Conservation (phyloP, 2,888 invertebrate genomes). For the Trichogramma dendrolimi region DNA sequence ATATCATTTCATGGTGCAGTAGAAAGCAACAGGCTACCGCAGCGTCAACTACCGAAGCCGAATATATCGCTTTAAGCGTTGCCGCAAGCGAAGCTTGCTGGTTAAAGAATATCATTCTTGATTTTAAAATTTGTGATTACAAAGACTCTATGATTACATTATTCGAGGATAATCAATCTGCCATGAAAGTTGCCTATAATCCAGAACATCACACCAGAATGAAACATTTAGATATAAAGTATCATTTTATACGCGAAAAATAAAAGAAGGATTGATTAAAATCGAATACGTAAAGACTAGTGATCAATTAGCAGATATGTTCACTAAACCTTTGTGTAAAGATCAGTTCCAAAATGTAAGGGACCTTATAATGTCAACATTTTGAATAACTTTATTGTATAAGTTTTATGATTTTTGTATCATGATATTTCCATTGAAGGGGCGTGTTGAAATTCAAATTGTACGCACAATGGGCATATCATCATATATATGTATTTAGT, state of each 20-base stretch:
- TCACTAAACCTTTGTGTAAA: neutral
- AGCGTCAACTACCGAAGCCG: slow-evolving; percentile 25
- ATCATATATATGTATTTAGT: no score
- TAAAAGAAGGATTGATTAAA: neutral
- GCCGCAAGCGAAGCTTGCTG: slow-evolving; percentile 29
- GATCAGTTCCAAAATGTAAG: neutral
- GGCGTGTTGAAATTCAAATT: no score
- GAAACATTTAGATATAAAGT: slow-evolving; percentile 17
- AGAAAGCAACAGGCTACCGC: slow-evolving; percentile 29
- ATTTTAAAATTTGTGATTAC: slow-evolving; percentile 16
- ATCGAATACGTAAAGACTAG: neutral
- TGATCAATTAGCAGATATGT: slow-evolving; percentile 2
- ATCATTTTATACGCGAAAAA: neutral
- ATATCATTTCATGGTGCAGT: slow-evolving; percentile 23
- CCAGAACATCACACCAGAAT: slow-evolving; percentile 25
- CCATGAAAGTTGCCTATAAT: no score
- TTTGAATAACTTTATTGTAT: no score
- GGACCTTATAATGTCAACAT: neutral
- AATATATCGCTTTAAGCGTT: slow-evolving; percentile 23
- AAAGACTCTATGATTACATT: slow-evolving; percentile 10
- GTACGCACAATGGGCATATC: no score
- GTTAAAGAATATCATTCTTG: slow-evolving; percentile 22
- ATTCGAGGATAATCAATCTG: no score
- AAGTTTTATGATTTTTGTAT: no score
- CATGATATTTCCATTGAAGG: no score